phyloP scores from a whole-genome alignment of 2,797 vertebrate genomes.

The Oreortyx pictus region DNA sequence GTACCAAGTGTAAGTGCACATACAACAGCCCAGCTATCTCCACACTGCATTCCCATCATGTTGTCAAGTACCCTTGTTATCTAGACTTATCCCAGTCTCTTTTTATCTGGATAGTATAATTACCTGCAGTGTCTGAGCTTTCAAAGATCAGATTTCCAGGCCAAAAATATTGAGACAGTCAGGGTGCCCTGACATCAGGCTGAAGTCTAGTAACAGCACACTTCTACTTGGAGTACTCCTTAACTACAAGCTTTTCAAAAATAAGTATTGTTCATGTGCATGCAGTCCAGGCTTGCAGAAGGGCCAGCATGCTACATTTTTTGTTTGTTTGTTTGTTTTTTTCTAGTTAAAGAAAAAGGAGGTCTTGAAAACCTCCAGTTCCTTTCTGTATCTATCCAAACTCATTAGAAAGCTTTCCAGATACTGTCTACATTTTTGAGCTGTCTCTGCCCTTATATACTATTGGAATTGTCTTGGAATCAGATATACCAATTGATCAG shows the following conservation, averaged over 20 bases:
- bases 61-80: not conserved
- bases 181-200: not conserved
- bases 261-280: not conserved
- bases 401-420: not conserved
- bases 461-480: not conserved
- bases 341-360: not conserved
- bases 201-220: not conserved
- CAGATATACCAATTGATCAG: not conserved
- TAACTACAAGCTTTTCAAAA: not conserved
- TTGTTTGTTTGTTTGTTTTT: not conserved
- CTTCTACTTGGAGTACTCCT: not conserved
- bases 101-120: not conserved
- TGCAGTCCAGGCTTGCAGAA: not conserved
- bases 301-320: not conserved
- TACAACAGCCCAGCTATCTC: not conserved
- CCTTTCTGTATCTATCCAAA: not conserved
- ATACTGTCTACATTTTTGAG: not conserved
- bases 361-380: not conserved
- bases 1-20: not conserved
- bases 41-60: not conserved
- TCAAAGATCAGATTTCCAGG: not conserved
- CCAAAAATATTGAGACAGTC: not conserved
- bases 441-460: not conserved
- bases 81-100: not conserved
- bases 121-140: not conserved